A percentile compares a stretch with the other conserved stretches of the same genome.
phyloP scores from a whole-genome alignment of 1,140 invertebrate species.

The Eurosta solidaginis region DNA sequence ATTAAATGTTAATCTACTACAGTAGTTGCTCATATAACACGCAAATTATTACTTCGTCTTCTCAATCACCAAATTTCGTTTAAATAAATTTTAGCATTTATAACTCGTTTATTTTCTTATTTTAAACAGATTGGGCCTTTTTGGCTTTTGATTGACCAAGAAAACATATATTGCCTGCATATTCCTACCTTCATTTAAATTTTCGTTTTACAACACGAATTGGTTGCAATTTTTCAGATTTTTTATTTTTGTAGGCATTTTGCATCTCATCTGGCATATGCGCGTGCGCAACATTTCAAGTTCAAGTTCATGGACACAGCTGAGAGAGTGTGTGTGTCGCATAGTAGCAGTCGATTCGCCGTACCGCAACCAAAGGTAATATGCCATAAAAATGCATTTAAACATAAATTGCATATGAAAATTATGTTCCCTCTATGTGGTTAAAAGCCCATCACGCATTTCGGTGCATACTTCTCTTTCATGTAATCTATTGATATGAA shows the following conservation, averaged over 20 bases:
- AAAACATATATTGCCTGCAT: too few relatives aligned
- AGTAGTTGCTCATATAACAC: too few relatives aligned
- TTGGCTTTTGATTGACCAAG: too few relatives aligned
- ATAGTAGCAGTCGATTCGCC: not conserved
- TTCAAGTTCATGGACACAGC: not conserved
- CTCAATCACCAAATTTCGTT: too few relatives aligned
- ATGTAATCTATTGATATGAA: not conserved
- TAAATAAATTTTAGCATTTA: too few relatives aligned
- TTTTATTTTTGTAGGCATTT: too few relatives aligned
- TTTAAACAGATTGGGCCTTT: too few relatives aligned
- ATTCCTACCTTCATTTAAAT: too few relatives aligned
- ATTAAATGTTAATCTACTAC: too few relatives aligned
- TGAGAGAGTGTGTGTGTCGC: not conserved
- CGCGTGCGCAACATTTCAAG: not conserved
- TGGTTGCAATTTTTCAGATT: not conserved
- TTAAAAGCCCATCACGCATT: not conserved
- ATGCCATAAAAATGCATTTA: constrained; percentile 24
- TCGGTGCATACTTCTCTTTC: not conserved
- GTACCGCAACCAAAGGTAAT: constrained; percentile 16
- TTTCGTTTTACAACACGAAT: too few relatives aligned
- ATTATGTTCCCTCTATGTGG: constrained; percentile 20
- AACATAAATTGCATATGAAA: constrained; percentile 23
- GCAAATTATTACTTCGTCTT: too few relatives aligned
- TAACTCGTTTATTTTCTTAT: too few relatives aligned
- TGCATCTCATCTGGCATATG: not conserved